A percentile compares a stretch with the other conserved stretches of the same genome.
Evolutionary conservation across 2,888 invertebrate genomes (phyloP).

Genomic region (Apeira syringaria): DNA sequence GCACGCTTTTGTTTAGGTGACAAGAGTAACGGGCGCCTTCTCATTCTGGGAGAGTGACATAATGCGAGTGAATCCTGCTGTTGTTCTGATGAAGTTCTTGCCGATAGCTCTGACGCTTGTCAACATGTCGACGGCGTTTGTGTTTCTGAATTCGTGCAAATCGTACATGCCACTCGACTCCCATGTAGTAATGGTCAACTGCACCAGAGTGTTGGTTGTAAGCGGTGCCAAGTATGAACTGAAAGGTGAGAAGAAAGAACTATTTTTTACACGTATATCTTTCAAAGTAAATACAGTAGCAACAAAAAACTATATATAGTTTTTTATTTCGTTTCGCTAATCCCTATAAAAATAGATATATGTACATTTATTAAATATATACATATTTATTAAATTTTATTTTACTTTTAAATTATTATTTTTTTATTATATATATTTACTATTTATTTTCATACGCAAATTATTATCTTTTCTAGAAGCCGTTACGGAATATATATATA

Average conservation of each 20-base stretch:
- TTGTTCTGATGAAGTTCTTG: slow-evolving; percentile 65
- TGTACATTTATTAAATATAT: too few relatives aligned
- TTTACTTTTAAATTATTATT: too few relatives aligned
- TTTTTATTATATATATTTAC: too few relatives aligned
- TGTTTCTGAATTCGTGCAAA: slow-evolving; percentile 56
- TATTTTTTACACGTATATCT: too few relatives aligned
- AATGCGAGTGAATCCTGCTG: slow-evolving; percentile 61
- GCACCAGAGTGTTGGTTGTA: slow-evolving; percentile 48
- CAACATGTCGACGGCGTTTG: slow-evolving; percentile 63
- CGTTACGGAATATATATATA: slow-evolving; percentile 53
- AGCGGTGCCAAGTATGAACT: slow-evolving; percentile 34
- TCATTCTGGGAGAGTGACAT: slow-evolving; percentile 69
- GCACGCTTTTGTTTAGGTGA: slow-evolving; percentile 50
- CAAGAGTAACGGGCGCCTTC: slow-evolving; percentile 65
- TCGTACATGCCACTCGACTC: slow-evolving; percentile 37
- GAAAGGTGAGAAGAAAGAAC: slow-evolving; percentile 50
- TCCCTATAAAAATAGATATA: too few relatives aligned
- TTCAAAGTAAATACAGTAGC: too few relatives aligned
- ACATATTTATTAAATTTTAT: too few relatives aligned
- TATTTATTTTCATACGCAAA: too few relatives aligned
- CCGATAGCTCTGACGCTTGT: slow-evolving; percentile 64
- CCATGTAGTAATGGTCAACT: slow-evolving; percentile 51
- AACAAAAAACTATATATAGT: too few relatives aligned
- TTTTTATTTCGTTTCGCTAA: too few relatives aligned
- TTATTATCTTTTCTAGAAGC: slow-evolving; percentile 50